phyloP scores from a whole-genome alignment of 2,797 vertebrate genomes.

The Gallinago solitaria region DNA sequence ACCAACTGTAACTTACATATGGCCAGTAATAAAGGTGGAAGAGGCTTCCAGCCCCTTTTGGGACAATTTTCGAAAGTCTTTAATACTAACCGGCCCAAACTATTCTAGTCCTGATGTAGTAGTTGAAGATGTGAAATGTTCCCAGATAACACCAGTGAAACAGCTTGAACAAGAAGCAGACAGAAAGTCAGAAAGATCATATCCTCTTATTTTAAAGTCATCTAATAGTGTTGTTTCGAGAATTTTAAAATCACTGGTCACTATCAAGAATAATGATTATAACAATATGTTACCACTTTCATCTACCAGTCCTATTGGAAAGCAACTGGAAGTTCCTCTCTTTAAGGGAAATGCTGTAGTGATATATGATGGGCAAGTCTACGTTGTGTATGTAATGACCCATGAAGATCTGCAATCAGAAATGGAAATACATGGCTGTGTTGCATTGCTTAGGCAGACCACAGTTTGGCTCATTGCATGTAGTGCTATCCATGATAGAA shows the following conservation, averaged over 20 bases:
- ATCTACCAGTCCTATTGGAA: neutral
- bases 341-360: neutral
- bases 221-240: neutral
- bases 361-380: neutral
- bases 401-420: neutral
- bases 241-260: slow-evolving; percentile 15
- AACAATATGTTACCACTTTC: neutral
- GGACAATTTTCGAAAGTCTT: neutral
- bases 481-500: neutral
- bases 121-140: neutral
- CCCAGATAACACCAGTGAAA: neutral
- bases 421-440: neutral
- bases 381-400: neutral
- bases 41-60: neutral
- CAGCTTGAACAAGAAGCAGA: neutral
- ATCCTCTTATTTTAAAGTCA: slow-evolving; percentile 37
- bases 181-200: neutral
- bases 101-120: neutral
- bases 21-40: slow-evolving; percentile 24
- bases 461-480: neutral
- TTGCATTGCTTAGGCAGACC: neutral
- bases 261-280: neutral
- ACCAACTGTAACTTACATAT: slow-evolving; percentile 1
- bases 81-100: neutral
- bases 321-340: neutral